Percentiles rank a stretch among this genome's conserved stretches.
phyloP scores from a whole-genome alignment of 2,888 invertebrate species.

The Hybos culiciformis region DNA sequence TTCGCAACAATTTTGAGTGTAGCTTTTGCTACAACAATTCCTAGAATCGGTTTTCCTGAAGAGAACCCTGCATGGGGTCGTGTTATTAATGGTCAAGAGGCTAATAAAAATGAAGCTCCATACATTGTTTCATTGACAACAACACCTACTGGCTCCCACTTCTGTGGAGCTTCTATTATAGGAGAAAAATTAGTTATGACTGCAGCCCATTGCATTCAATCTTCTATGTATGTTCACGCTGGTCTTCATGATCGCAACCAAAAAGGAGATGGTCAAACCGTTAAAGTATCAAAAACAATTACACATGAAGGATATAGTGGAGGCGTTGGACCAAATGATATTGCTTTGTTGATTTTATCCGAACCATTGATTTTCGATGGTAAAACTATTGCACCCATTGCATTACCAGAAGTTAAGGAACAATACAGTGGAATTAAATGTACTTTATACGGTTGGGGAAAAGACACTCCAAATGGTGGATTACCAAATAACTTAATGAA shows the following conservation, averaged over 20 bases:
- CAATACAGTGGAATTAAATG: conserved; percentile 12
- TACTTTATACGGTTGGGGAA: conserved; percentile 24
- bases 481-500: conserved; percentile 23
- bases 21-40: neutral
- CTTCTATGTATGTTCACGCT: conserved; percentile 22
- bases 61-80: conserved; percentile 1
- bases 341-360: conserved; percentile 36
- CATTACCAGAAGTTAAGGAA: conserved; percentile 5
- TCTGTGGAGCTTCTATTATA: conserved; percentile 12
- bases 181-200: conserved; percentile 11
- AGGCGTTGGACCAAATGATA: conserved; percentile 38
- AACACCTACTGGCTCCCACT: neutral
- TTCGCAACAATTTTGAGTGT: neutral
- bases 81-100: conserved; percentile 12
- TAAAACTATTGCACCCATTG: conserved; percentile 1
- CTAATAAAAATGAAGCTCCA: conserved; percentile 8
- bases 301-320: conserved; percentile 28
- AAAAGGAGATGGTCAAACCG: conserved; percentile 13
- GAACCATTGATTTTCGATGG: conserved; percentile 23
- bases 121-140: conserved; percentile 10
- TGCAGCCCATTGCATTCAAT: conserved; percentile 14
- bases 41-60: neutral
- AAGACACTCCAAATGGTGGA: conserved; percentile 18
- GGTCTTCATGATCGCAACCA: conserved; percentile 28
- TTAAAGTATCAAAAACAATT: conserved; percentile 21